Percentiles rank a stretch among this genome's conserved stretches.
Evolutionary conservation across 1,140 invertebrate genomes (phyloP).

Genomic region (Drosophila varians): DNA sequence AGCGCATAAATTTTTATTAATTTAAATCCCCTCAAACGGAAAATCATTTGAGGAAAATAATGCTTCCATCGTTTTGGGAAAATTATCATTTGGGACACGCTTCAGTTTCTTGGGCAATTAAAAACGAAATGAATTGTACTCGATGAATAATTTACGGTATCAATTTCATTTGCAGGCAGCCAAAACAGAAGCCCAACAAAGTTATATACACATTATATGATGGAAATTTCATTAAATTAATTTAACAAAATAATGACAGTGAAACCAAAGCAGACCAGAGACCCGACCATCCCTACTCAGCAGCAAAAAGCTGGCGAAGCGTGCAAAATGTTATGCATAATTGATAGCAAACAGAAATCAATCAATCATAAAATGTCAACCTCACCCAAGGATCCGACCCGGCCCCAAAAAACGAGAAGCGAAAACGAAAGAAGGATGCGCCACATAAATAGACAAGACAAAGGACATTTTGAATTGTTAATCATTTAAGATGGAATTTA

Average conservation of each 20-base stretch:
- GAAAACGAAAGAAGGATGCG: slow-evolving; percentile 1
- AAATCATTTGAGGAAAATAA: slow-evolving; percentile 22
- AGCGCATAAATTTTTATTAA: slow-evolving; percentile 2
- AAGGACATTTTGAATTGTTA: slow-evolving; percentile 46
- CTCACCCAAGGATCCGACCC: neutral
- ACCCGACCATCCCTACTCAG: neutral
- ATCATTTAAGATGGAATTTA: slow-evolving; percentile 51
- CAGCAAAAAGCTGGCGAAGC: slow-evolving; percentile 56
- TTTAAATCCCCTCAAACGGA: neutral
- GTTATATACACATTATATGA: slow-evolving; percentile 32
- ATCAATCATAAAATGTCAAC: slow-evolving; percentile 78
- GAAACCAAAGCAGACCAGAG: neutral
- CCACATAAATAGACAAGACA: slow-evolving; percentile 41
- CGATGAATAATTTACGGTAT: slow-evolving; percentile 49
- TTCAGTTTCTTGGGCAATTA: slow-evolving; percentile 42
- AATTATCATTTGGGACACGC: slow-evolving; percentile 25
- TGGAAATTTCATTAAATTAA: slow-evolving; percentile 76
- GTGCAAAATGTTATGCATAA: slow-evolving; percentile 77
- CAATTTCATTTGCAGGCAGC: slow-evolving; percentile 37
- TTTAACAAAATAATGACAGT: slow-evolving; percentile 62
- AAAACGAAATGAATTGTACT: slow-evolving; percentile 46
- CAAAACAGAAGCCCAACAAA: slow-evolving; percentile 39
- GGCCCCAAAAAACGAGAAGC: neutral
- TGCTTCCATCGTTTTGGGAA: slow-evolving; percentile 4
- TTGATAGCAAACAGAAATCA: slow-evolving; percentile 77